Conservation (phyloP, 2,888 invertebrate genomes). For the Sinhomidia bicolor region DNA sequence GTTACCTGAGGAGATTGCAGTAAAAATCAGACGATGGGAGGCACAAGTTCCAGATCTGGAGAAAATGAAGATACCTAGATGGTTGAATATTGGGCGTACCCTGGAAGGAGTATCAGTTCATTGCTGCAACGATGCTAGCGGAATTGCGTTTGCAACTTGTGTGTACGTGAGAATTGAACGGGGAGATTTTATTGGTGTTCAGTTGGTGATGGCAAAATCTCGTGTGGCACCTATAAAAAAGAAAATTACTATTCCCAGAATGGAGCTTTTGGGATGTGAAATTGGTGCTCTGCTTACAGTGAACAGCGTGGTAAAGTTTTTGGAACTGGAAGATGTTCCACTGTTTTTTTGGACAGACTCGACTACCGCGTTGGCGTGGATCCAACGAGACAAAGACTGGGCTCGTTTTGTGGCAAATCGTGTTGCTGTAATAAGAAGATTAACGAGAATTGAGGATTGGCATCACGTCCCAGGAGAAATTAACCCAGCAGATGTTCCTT, state of each 20-base stretch:
- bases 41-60: background rate
- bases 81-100: no score
- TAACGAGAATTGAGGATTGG: background rate
- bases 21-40: background rate
- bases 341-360: slow-evolving; percentile 62
- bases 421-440: slow-evolving; percentile 54
- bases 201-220: background rate
- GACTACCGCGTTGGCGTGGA: slow-evolving; percentile 70
- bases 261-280: slow-evolving; percentile 21
- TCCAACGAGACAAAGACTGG: slow-evolving; percentile 67
- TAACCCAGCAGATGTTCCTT: slow-evolving; percentile 55
- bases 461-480: slow-evolving; percentile 26
- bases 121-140: background rate
- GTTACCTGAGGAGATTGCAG: background rate
- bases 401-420: slow-evolving; percentile 65
- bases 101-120: no score
- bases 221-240: background rate
- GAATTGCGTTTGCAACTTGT: background rate
- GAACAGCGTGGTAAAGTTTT: background rate
- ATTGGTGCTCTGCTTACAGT: background rate
- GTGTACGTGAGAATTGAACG: background rate
- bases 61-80: background rate
- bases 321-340: background rate
- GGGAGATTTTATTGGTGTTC: background rate
- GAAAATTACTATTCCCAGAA: slow-evolving; percentile 12